Conservation (phyloP, 1,140 invertebrate species). For the Polypedilum vanderplanki region DNA sequence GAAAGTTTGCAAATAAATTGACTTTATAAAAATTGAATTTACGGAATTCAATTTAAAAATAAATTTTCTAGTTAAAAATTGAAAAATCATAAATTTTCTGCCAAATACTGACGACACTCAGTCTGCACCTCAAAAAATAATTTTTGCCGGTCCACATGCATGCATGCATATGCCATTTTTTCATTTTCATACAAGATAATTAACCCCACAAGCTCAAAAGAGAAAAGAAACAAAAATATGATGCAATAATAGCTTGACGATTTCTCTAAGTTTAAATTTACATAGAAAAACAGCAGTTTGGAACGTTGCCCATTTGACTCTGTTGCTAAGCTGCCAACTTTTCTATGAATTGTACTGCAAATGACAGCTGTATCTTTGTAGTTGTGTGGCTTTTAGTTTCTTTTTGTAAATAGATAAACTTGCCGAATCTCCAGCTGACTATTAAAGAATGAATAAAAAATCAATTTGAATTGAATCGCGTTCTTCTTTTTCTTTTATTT, state of each 20-base stretch:
- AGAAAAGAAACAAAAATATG: neutral
- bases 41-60: too few relatives aligned
- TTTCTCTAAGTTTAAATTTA: neutral
- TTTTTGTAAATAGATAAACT: too few relatives aligned
- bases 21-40: too few relatives aligned
- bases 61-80: too few relatives aligned
- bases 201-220: neutral
- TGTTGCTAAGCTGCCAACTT: neutral
- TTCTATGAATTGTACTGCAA: neutral
- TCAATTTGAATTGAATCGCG: neutral
- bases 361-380: neutral
- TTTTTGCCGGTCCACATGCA: too few relatives aligned
- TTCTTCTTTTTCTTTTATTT: neutral
- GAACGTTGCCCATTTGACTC: neutral
- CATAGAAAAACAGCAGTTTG: neutral
- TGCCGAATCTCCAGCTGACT: neutral
- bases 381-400: neutral
- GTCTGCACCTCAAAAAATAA: neutral
- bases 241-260: neutral
- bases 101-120: neutral
- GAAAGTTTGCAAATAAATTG: too few relatives aligned
- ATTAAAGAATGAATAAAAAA: neutral
- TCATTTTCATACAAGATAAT: neutral
- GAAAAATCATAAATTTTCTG: too few relatives aligned
- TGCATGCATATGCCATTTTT: neutral